These are phyloP conservation scores for Mythimna vitellina DNA, from an alignment of 2,888 invertebrate genomes.

Conservation along the genomic window DNA sequence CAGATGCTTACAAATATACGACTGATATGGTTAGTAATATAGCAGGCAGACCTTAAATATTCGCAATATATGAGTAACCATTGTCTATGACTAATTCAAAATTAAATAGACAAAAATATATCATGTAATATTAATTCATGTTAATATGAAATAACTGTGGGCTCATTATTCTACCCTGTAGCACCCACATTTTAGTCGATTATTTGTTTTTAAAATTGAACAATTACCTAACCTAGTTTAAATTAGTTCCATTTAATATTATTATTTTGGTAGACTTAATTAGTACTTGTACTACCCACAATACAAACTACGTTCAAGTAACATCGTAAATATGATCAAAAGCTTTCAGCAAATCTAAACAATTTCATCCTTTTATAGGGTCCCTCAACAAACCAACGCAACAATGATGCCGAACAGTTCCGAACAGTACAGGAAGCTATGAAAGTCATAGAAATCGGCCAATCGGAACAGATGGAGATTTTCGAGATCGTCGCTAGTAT, in stretches of 20 bases:
- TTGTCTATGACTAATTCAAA: neutral
- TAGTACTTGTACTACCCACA: neutral
- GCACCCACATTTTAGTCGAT: neutral
- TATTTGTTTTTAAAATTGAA: neutral
- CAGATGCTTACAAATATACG: slow-evolving; percentile 94
- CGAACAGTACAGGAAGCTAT: slow-evolving; percentile 93
- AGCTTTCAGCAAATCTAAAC: slow-evolving; percentile 10
- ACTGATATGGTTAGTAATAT: slow-evolving; percentile 92
- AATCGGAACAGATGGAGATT: slow-evolving; percentile 93
- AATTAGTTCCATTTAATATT: neutral
- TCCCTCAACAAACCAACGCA: slow-evolving; percentile 77
- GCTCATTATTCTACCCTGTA: slow-evolving; percentile 18
- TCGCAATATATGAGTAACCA: neutral
- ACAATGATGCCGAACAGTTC: slow-evolving; percentile 92
- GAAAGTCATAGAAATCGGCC: slow-evolving; percentile 94
- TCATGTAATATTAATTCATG: neutral
- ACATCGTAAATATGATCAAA: neutral
- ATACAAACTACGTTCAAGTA: neutral
- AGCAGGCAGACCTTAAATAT: neutral
- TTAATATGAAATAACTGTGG: neutral
- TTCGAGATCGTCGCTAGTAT: slow-evolving; percentile 96
- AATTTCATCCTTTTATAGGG: slow-evolving; percentile 65
- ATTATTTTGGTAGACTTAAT: neutral
- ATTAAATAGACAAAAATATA: neutral
- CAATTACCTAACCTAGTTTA: too few relatives aligned